phyloP scores from a whole-genome alignment of 2,113 vertebrate species.

The Anser cygnoides region DNA sequence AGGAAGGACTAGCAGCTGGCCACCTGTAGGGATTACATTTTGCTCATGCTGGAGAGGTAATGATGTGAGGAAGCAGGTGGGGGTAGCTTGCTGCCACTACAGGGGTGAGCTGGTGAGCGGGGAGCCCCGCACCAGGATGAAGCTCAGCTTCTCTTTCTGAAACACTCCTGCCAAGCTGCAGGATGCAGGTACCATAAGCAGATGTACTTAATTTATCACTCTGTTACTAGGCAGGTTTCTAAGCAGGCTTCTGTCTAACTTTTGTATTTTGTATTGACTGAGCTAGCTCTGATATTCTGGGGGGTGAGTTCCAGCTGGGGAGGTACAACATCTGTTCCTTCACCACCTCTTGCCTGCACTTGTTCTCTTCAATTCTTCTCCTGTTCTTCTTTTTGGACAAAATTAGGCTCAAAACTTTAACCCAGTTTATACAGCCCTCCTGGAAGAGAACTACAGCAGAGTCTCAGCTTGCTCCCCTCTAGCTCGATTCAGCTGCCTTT shows the following conservation, averaged over 20 bases:
- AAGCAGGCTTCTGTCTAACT: slow-evolving; percentile 44
- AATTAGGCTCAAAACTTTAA: neutral
- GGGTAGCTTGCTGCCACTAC: neutral
- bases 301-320: neutral
- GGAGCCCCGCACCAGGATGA: neutral
- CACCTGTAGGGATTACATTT: neutral
- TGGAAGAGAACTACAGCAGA: neutral
- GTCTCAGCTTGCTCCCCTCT: neutral
- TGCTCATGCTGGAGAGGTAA: neutral
- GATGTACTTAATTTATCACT: slow-evolving; percentile 45
- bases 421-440: neutral
- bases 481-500: neutral
- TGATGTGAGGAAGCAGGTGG: neutral
- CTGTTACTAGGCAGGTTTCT: slow-evolving; percentile 63
- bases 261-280: neutral
- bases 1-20: neutral
- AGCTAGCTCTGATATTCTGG: slow-evolving; percentile 35
- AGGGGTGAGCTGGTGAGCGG: neutral
- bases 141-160: neutral
- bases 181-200: neutral
- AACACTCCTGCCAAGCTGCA: neutral
- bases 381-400: neutral
- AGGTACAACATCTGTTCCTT: neutral
- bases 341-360: neutral
- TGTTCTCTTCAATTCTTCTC: neutral